A percentile compares a stretch with the other conserved stretches of the same genome.
Evolutionary conservation across 2,888 invertebrate species (phyloP).

Genomic region (Xestia xanthographa): DNA sequence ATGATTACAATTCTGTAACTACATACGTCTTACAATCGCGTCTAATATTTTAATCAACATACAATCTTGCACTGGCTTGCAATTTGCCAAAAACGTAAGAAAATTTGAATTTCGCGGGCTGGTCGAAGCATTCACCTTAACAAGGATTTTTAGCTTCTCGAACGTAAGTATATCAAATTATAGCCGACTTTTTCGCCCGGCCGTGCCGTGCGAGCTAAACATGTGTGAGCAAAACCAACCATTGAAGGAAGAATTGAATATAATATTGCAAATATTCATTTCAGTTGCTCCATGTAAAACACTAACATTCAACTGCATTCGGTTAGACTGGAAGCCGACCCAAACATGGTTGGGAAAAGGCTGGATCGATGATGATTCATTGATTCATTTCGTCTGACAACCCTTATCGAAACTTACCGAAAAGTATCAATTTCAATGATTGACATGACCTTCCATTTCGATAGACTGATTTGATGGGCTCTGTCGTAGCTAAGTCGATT

Average conservation of each 20-base stretch:
- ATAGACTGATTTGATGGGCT: not conserved
- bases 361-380: not conserved
- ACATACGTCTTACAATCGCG: no score
- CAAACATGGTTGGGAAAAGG: not conserved
- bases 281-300: not conserved
- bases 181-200: not conserved
- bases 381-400: not conserved
- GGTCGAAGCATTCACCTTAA: no score
- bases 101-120: no score
- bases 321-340: not conserved
- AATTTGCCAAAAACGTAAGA: no score
- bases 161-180: no score
- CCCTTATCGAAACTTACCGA: not conserved
- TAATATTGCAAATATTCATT: not conserved
- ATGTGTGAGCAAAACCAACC: not conserved
- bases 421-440: not conserved
- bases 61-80: no score
- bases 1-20: no score
- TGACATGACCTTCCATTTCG: not conserved
- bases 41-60: no score
- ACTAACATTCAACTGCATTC: not conserved
- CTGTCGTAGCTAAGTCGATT: not conserved
- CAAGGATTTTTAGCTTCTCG: no score
- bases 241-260: not conserved
- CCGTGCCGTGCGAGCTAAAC: not conserved